Base-by-base conservation (phyloP, 2,888 invertebrate species). In the Diogma glabrata region DNA sequence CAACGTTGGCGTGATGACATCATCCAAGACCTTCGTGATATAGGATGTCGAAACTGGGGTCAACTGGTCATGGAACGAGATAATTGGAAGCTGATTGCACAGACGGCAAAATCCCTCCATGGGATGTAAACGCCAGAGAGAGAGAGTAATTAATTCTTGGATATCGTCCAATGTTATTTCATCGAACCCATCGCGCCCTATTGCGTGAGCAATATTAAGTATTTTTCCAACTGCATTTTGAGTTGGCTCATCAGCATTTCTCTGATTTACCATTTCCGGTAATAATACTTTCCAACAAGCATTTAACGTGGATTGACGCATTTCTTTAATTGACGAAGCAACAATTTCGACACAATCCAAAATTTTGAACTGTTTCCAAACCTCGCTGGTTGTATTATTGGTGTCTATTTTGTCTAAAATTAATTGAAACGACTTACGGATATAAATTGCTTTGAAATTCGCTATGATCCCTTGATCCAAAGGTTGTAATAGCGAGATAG, bases 171-270 rank as follows among this genome's bases (percentile, higher is more conserved):
- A 28, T 9, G 28, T 28, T 28, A 28, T 28, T 28, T 28, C 28
- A 28, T 28, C 28, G 28, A 33, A 33, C 33, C 33, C 33, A 33
- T 33, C 33, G 33, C 33, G 33, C 16, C 33, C 33, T 33, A 33
- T 33, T 33, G 33, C 33, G 4, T 33, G 33, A 3, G 33, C 4
- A 33, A 33, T 33, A 33, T 33, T 33, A 33, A 33, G 33, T 33
- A 33, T 33, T 33, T 33, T 2, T 33, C 33, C 33, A 33, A 33
- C n/a, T 33, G 2, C 33, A 33, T 2, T 16, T 16, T 33, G 33
- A 7, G 33, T 33, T 33, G 4, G 5, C 16, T 33, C 33, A 33
- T 14, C 33, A 33, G 33, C 33, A 10, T 16, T 33, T 33, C 33
- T 33, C 33, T 33, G 33, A 33, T 33, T 33, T 7, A 33, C 10